Evolutionary conservation across 2,113 vertebrate species (phyloP).

Genomic region (Jaculus jaculus): DNA sequence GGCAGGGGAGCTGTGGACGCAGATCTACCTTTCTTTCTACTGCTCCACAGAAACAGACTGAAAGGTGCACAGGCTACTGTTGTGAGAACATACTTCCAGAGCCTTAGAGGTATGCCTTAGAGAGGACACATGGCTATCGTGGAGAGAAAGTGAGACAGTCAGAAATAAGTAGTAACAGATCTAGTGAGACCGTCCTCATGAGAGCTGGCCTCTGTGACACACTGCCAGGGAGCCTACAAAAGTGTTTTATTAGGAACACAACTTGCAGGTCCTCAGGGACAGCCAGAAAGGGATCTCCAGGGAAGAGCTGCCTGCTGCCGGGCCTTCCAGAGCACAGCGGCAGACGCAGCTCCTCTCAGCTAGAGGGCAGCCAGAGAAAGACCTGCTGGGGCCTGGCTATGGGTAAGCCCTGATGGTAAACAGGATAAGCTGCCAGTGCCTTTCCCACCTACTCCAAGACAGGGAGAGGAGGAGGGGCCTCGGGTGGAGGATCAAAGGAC

Average conservation of each 20-base stretch:
- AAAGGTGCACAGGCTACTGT: accelerated
- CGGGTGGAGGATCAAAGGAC: background rate
- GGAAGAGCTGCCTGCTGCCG: background rate
- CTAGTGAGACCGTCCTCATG: background rate
- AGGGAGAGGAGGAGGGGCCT: background rate
- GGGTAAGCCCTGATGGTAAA: background rate
- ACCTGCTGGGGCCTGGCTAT: background rate
- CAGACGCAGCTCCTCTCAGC: background rate
- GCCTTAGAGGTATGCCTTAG: background rate
- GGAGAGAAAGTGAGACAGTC: background rate
- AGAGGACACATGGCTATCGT: background rate
- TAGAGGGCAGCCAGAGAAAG: background rate
- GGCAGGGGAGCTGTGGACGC: accelerated
- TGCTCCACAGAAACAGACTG: background rate
- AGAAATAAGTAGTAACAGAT: background rate
- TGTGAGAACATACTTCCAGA: background rate
- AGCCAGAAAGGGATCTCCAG: background rate
- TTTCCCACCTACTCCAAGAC: background rate
- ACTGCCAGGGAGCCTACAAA: background rate
- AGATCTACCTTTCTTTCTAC: background rate
- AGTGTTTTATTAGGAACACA: slow-evolving; percentile 48
- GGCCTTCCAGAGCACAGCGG: background rate
- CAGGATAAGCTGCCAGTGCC: background rate
- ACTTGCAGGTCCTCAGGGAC: slow-evolving; percentile 37
- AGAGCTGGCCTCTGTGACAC: background rate